A percentile compares a stretch with the other conserved stretches of the same genome.
phyloP scores from a whole-genome alignment of 2,888 invertebrate genomes.

The Leucania comma region DNA sequence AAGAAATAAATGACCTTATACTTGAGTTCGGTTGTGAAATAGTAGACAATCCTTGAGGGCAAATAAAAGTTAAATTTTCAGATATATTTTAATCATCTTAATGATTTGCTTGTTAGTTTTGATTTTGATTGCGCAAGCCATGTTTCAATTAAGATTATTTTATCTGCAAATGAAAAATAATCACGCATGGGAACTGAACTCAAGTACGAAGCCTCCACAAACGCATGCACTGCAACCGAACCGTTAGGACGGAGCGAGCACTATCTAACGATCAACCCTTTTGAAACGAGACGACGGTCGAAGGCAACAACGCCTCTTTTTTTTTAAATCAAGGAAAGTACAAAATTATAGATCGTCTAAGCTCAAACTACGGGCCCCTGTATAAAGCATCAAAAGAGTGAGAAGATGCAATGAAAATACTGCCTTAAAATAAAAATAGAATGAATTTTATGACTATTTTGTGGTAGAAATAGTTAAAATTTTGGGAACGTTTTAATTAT shows the following conservation, averaged over 20 bases:
- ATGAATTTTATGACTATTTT: neutral
- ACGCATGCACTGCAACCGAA: constrained; percentile 85
- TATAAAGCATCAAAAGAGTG: neutral
- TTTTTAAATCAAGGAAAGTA: constrained; percentile 22
- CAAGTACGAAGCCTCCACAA: constrained; percentile 53
- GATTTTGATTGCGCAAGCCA: neutral
- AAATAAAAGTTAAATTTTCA: neutral
- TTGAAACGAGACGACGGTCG: constrained; percentile 86
- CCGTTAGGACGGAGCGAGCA: constrained; percentile 80
- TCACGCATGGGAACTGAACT: constrained; percentile 52
- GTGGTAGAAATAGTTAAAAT: neutral
- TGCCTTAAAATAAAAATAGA: neutral
- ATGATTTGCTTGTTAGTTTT: neutral
- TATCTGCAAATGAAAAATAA: neutral
- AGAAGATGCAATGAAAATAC: neutral
- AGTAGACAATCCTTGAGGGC: neutral
- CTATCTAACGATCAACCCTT: constrained; percentile 90
- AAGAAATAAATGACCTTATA: constrained; percentile 27
- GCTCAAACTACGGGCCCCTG: constrained; percentile 16
- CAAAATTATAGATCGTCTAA: constrained; percentile 7
- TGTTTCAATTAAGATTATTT: neutral
- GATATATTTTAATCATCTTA: neutral
- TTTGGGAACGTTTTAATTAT: neutral
- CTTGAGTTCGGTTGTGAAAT: constrained; percentile 53
- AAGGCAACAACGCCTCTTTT: constrained; percentile 58